Evolutionary conservation across 1,140 invertebrate genomes (phyloP), one percentile per base, ranked within the genome.

Genomic region (Drosophila virilis): DNA sequence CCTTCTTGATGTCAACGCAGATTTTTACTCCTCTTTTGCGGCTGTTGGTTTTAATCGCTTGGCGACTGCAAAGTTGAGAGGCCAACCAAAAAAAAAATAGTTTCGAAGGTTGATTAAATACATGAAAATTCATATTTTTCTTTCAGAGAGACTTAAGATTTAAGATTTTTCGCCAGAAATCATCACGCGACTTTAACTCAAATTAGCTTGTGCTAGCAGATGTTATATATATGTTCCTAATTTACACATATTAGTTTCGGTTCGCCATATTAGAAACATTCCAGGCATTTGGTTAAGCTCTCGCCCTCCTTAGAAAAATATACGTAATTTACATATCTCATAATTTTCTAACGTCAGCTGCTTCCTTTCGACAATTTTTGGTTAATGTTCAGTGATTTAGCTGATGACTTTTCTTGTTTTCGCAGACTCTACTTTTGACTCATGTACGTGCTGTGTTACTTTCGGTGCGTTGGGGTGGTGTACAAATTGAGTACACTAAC

Each of bases 241-340:
- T 81, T 81, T 58, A 81, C 78, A 79, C 79, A 74, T 77, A 81
- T 81, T 81, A 81, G 78, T 81, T 77, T 58, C 46, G 43, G 33
- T 38, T 55, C 22, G 15, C 15, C 35, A 17, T 38, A 22, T 55
- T 55, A 55, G 22, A 17, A 17, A 40, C n/a, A 22, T 37, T 1
- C 5, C 13, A 55, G 8, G 17, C 9, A 38, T 40, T n/a, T 55
- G 8, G 7, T 55, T 40, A 10, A 9, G 6, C n/a, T 51, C 1
- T 33, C 43, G 32, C n/a, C 8, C 1, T 37, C 7, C 48, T 22
- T 1, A 13, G 28, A 81, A 78, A 82, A 78, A 78, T 83, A 76
- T 76, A 59, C 71, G 65, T 62, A 76, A 83, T 83, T 83, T 78
- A 77, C 71, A 72, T 83, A 75, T 42, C 43, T 9, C 13, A 13